Percentiles rank a stretch among this genome's conserved stretches.
These are phyloP conservation scores for Lycocerus yunnanus DNA, from an alignment of 2,888 invertebrate species.

Conservation along the genomic window DNA sequence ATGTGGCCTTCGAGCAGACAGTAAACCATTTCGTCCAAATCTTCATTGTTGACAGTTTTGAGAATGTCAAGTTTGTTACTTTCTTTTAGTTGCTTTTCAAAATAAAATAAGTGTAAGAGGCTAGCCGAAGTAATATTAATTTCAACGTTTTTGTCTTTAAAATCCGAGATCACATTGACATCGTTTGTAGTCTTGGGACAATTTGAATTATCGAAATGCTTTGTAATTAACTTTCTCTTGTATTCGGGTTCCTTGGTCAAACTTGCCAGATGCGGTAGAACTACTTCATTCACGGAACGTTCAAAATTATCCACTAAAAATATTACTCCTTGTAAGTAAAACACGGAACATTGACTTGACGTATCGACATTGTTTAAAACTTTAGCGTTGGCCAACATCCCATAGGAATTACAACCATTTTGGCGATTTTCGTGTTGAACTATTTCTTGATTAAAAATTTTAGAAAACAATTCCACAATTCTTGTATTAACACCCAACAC, in stretches of 20 bases:
- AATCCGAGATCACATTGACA: background rate
- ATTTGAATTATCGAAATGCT: background rate
- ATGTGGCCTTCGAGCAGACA: background rate
- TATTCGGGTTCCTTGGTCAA: background rate
- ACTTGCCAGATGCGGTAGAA: slow-evolving; percentile 5
- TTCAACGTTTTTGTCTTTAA: background rate
- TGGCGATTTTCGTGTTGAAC: background rate
- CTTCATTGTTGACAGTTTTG: background rate
- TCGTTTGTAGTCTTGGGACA: background rate
- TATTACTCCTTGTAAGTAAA: slow-evolving; percentile 28
- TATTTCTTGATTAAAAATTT: background rate
- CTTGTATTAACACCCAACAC: background rate
- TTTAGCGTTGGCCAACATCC: background rate
- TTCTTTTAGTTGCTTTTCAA: background rate
- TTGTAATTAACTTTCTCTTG: background rate
- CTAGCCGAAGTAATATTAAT: background rate
- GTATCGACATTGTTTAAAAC: slow-evolving; percentile 7
- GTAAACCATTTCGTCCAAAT: background rate
- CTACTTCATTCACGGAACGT: background rate
- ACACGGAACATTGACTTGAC: slow-evolving; percentile 8
- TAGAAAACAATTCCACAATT: background rate
- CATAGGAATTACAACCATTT: background rate
- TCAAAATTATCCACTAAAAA: slow-evolving; percentile 13
- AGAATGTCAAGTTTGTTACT: background rate
- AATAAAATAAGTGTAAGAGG: background rate